Base-by-base conservation (phyloP, 2,888 invertebrate genomes). In the Odiellus spinosus region DNA sequence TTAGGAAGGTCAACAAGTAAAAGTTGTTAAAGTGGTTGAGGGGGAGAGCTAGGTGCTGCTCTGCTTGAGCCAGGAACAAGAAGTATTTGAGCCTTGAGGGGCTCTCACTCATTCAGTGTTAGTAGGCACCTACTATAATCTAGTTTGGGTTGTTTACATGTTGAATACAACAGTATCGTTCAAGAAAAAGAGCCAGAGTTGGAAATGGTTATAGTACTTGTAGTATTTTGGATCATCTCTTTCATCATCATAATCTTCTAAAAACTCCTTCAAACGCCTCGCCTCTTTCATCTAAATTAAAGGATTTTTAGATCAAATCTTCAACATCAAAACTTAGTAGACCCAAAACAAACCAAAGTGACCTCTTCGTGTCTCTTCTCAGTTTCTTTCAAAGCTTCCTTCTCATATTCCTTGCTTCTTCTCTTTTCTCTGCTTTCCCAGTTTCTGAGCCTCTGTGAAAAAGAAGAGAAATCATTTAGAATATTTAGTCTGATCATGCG, bases 231-330 rank as follows among this genome's bases (percentile, higher is more conserved):
- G 76, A 66, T 98, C 98, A 67, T 96, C 93, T 45, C 91, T 74
- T 67, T 95, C 93, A 67, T 98, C 98, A 63, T 96, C 95, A 63
- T 99, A 99, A 67, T 98, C 96, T 70, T 98, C 98, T 3, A 98
- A 75, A 68, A 99, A 99, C 71, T 95, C 90, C 67, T 91, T 90
- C 46, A 98, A 74, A 39, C 87, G 74, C 68, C 87, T 85, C 1
- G 91, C 93, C 68, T 98, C 96, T 49, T 80, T 77, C 65, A 83
- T 81, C 65, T 64, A 50, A 18, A 38, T 12, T 10, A 38, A 14
- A 38, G 18, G 10, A 38, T 26, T 26, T 26, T 26, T 6, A n/a
- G n/a, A n/a, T n/a, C n/a, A n/a, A n/a, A n/a, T n/a, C n/a, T n/a
- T n/a, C n/a, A n/a, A n/a, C n/a, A n/a, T n/a, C n/a, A n/a, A n/a